Conservation (phyloP, 2,888 invertebrate genomes). For the Lottia scabra region DNA sequence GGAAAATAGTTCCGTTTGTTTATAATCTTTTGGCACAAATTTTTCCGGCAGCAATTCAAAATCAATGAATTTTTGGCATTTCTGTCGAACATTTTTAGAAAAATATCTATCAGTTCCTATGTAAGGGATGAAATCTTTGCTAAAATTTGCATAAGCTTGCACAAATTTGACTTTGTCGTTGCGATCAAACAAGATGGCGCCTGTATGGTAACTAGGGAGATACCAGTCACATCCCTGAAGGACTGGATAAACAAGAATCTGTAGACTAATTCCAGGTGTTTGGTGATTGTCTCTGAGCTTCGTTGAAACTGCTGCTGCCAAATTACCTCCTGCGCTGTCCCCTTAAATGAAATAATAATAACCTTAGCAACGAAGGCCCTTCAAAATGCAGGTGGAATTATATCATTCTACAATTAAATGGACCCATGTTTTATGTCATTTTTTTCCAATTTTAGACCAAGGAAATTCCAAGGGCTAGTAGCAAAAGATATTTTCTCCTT, state of each 20-base stretch:
- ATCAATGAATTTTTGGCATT: conserved; percentile 11
- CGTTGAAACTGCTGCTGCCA: conserved; percentile 44
- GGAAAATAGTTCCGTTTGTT: neutral
- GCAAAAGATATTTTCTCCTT: no score
- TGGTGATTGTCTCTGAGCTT: conserved; percentile 32
- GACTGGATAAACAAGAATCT: neutral
- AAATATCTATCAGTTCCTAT: neutral
- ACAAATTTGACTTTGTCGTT: neutral
- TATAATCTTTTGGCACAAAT: neutral
- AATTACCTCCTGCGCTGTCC: conserved; percentile 52
- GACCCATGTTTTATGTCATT: no score
- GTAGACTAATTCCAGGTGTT: neutral
- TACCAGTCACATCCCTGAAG: neutral
- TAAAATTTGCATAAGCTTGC: neutral
- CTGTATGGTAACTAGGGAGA: neutral
- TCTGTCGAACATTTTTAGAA: neutral
- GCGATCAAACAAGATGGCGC: neutral
- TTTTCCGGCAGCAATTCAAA: conserved; percentile 6
- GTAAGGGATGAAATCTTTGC: neutral
- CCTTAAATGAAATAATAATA: conserved; percentile 30
- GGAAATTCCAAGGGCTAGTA: no score
- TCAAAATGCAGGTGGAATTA: no score
- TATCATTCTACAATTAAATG: no score
- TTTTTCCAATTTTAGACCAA: no score
- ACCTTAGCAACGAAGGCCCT: no score